A percentile compares a stretch with the other conserved stretches of the same genome.
phyloP scores from a whole-genome alignment of 2,797 vertebrate species.

The Dermochelys coriacea region DNA sequence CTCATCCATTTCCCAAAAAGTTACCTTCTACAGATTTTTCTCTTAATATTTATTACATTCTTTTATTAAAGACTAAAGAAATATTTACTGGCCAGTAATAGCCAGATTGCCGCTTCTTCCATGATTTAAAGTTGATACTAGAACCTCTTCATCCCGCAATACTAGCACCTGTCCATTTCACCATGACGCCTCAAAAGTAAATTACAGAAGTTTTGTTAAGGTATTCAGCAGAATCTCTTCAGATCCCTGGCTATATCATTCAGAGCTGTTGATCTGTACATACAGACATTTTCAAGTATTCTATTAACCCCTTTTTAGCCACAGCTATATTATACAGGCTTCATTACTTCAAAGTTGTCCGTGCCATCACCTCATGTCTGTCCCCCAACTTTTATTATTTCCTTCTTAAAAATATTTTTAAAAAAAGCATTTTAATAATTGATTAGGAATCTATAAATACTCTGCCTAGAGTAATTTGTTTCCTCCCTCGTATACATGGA shows the following conservation, averaged over 20 bases:
- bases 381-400: constrained; percentile 67
- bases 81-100: neutral
- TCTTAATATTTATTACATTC: neutral
- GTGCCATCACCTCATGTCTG: constrained; percentile 55
- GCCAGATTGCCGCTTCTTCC: neutral
- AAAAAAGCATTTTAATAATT: constrained; percentile 41
- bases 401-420: constrained; percentile 14
- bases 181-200: neutral
- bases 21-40: neutral
- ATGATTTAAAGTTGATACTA: neutral
- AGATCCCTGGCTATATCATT: constrained; percentile 5
- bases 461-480: neutral
- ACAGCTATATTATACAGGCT: constrained; percentile 69
- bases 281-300: constrained; percentile 37
- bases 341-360: constrained; percentile 71
- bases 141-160: neutral
- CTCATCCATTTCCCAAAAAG: neutral
- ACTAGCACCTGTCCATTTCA: neutral
- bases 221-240: neutral
- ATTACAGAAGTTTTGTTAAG: neutral
- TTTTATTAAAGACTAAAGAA: neutral
- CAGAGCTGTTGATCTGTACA: constrained; percentile 62
- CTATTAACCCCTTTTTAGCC: constrained; percentile 60
- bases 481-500: neutral
- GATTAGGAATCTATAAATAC: neutral